Evolutionary conservation across 2,113 vertebrate genomes (phyloP), one percentile per base, ranked within the genome.

Genomic region (Propithecus coquereli): DNA sequence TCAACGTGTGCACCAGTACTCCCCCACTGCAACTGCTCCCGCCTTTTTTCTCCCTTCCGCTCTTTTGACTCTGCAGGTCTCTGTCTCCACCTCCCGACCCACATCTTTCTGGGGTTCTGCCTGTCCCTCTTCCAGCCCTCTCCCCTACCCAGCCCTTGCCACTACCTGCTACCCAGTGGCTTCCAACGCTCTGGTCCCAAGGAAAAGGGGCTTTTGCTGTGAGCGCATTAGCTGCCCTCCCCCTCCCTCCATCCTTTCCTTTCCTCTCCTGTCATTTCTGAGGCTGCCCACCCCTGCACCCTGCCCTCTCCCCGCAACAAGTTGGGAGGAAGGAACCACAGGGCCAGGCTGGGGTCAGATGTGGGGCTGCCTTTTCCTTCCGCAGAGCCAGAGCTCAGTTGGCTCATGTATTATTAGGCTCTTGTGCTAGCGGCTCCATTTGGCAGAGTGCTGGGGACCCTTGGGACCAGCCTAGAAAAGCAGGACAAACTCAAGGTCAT

Each of bases 161-260:
- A 54, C 17, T 54, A 18, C 17, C 52, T 54, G 52, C 52, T 54
- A 54, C 52, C 52, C 17, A 5, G 17, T 50, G 23, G 16, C 50
- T 61, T 52, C 37, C 50, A 71, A 70, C 16, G 25, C 88, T 88
- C 32, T 43, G 40, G 73, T 25, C 80, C 71, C 66, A 34, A 74
- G 50, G 37, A 87, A 84, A 86, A 68, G 77, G 66, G 23, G 94
- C 61, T 52, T 59, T 91, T 10, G 63, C 70, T 73, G 74, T 63
- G 61, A 93, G 37, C 4, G 2, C 50, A n/a, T 47, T 82, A 70
- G n/a, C 68, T 57, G 17, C 30, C 54, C 37, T 90, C 3, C 50
- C 32, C 18, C 83, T 6, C 2, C 32, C 3, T 52, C 45, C 34
- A 17, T 27, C 47, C 16, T 23, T 50, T 22, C 80, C 22, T 25